phyloP scores from a whole-genome alignment of 2,797 vertebrate genomes.

The Cichlasoma orientale region DNA sequence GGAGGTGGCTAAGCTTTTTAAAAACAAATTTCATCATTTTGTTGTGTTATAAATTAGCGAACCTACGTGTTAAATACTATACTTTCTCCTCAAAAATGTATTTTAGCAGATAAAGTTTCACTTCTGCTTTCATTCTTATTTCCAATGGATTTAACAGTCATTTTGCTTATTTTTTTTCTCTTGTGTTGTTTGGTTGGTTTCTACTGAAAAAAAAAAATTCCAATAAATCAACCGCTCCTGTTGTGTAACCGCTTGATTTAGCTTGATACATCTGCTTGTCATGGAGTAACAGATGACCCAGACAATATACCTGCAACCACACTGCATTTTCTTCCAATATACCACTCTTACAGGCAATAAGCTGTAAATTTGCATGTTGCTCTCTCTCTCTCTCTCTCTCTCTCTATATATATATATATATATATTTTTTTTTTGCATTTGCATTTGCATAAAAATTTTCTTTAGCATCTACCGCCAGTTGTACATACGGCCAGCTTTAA shows the following conservation, averaged over 20 bases:
- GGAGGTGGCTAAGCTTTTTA: background rate
- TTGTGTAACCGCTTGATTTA: too few species aligned
- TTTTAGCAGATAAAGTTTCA: background rate
- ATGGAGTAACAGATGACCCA: background rate
- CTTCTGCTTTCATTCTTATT: background rate
- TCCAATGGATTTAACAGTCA: background rate
- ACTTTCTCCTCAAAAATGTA: background rate
- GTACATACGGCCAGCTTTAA: conserved; percentile 72
- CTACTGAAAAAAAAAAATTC: background rate
- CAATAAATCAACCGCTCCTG: background rate
- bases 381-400: background rate
- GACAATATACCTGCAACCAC: background rate
- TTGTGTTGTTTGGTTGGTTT: too few species aligned
- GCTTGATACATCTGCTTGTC: background rate
- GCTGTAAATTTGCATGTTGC: background rate
- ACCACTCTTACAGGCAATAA: background rate
- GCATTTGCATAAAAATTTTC: background rate
- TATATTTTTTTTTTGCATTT: background rate
- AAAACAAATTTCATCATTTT: background rate
- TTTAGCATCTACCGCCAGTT: background rate
- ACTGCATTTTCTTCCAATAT: background rate
- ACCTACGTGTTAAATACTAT: background rate
- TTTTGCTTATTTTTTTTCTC: background rate
- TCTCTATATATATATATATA: too few species aligned
- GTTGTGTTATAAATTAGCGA: background rate